A percentile compares a stretch with the other conserved stretches of the same genome.
Evolutionary conservation across 1,140 invertebrate species (phyloP).

Genomic region (Diploscapter pachys): DNA sequence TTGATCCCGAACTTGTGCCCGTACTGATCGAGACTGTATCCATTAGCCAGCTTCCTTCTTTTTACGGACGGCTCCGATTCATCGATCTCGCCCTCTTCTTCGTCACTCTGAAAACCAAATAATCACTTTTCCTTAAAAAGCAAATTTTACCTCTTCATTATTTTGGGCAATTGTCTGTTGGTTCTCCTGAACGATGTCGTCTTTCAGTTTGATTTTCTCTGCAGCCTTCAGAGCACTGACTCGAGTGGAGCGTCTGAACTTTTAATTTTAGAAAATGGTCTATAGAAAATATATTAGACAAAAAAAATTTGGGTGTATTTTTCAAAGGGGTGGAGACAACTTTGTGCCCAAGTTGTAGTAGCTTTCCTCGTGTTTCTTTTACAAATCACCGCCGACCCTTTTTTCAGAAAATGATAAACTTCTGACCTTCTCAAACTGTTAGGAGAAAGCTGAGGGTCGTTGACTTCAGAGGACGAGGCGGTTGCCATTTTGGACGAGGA

Average conservation of each 20-base stretch:
- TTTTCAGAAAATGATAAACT: no score
- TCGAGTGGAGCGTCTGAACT: constrained; percentile 11
- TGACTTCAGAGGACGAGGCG: no score
- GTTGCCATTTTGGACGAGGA: no score
- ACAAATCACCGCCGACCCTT: no score
- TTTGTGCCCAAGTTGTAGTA: no score
- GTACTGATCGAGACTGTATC: constrained; percentile 9
- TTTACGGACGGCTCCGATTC: background rate
- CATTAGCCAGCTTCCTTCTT: constrained; percentile 10
- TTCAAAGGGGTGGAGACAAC: background rate
- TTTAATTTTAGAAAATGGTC: background rate
- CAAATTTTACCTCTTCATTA: background rate
- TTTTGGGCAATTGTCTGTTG: constrained; percentile 3
- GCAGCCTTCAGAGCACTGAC: constrained; percentile 23
- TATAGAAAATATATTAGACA: no score
- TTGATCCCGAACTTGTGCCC: constrained; percentile 11
- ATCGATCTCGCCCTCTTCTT: background rate
- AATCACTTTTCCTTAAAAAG: background rate
- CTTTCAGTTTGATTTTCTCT: constrained; percentile 31
- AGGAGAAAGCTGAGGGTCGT: no score
- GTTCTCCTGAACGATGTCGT: constrained; percentile 22
- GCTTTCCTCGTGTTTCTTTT: no score
- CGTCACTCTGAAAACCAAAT: background rate
- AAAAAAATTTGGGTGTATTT: background rate
- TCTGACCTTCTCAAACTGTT: no score